phyloP scores from a whole-genome alignment of 2,113 vertebrate species.

The Gymnogyps californianus region DNA sequence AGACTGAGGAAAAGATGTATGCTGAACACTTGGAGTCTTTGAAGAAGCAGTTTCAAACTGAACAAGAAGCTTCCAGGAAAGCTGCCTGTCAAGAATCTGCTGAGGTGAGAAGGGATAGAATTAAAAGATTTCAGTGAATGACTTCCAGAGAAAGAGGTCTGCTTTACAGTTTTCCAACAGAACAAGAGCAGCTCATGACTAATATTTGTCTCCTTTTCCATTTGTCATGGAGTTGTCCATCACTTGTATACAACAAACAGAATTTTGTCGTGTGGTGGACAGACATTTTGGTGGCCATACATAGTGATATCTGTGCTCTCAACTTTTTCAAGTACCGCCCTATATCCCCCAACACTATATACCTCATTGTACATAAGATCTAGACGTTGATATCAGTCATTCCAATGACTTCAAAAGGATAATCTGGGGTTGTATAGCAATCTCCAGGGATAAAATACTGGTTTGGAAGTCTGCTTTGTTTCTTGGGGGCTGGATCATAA shows the following conservation, averaged over 20 bases:
- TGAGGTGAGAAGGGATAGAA: constrained; percentile 37
- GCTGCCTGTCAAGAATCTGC: constrained; percentile 44
- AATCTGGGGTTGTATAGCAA: not conserved
- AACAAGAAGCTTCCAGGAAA: constrained; percentile 61
- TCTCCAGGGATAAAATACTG: not conserved
- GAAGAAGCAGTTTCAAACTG: constrained; percentile 66
- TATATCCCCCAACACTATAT: not conserved
- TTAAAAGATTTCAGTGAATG: not conserved
- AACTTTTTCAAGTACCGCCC: not conserved
- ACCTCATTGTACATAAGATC: not conserved
- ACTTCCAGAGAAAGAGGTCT: not conserved
- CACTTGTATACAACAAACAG: not conserved
- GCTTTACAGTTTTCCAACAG: not conserved
- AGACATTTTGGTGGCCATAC: not conserved
- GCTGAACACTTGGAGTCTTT: constrained; percentile 58
- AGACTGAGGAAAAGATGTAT: constrained; percentile 51
- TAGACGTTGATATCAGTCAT: not conserved
- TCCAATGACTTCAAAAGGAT: not conserved
- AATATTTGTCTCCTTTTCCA: not conserved
- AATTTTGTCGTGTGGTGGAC: not conserved
- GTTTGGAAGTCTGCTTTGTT: not conserved
- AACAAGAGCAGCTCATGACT: not conserved
- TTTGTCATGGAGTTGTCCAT: not conserved
- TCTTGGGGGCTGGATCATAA: not conserved
- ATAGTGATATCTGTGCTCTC: not conserved